Evolutionary conservation across 2,113 vertebrate genomes (phyloP), one percentile per base, ranked within the genome.

Genomic region (Gobio gobio): DNA sequence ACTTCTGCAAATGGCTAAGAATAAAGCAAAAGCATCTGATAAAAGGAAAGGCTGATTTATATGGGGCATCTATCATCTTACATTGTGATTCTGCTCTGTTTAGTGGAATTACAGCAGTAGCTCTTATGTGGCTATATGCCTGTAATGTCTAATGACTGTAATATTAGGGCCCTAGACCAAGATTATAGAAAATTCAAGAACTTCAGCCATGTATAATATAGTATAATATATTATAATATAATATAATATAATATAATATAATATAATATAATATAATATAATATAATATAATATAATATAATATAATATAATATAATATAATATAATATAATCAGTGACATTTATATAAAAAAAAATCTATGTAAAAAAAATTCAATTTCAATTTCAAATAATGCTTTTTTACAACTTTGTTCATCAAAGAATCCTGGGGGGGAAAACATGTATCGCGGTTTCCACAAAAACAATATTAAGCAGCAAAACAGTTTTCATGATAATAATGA

Each of bases 11-110:
- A 54, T 82, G 63, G 18, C n/a, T 51, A 2, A 0, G 10, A 66
- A 68, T 82, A 33, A 68, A 80, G 49, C 18, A 54, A 49, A 63
- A 26, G 58, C 20, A 3, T 79, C 24, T 45, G 77, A 80, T 80
- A 64, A 80, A 80, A 80, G 58, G n/a, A 47, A 47, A 64, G 78
- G n/a, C 58, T 20, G n/a, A 29, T 20, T 43, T 80, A 63, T 20
- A 64, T 4, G 43, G 43, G 36, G 58, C 24, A 47, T 24, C 58
- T 47, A 63, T 63, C 24, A 47, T 79, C 58, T 63, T 7, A 20
- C 59, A 43, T 5, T 24, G 22, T 2, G 56, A 24, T 43, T 78
- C 76, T 59, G 33, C 29, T 45, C 16, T 77, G 18, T 56, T 56
- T 7, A 43, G 18, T n/a, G 22, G 40, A 47, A 73, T 73, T 58